These are phyloP conservation scores for Steinernema khuongi DNA, from an alignment of 1,140 invertebrate species.

Conservation along the genomic window DNA sequence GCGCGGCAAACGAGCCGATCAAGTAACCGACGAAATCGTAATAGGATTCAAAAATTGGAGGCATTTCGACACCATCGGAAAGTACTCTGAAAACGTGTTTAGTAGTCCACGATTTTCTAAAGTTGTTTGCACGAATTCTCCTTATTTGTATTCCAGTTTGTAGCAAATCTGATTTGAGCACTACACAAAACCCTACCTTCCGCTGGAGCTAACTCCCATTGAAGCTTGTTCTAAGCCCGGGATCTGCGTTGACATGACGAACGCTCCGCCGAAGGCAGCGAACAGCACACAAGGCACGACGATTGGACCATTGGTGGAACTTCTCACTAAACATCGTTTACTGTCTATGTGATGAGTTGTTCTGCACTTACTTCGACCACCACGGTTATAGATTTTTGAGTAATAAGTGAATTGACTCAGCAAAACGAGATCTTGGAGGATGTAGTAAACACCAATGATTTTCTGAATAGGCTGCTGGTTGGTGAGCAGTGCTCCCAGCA, in stretches of 20 bases:
- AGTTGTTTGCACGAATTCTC: too few relatives aligned
- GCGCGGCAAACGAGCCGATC: constrained; percentile 53
- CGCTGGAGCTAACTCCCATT: not conserved
- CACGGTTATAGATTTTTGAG: constrained; percentile 43
- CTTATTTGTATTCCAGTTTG: not conserved
- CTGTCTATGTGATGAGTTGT: constrained; percentile 19
- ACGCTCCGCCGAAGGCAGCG: constrained; percentile 31
- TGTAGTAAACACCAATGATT: constrained; percentile 58
- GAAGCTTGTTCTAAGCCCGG: not conserved
- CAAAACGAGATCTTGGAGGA: constrained; percentile 54
- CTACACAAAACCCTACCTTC: not conserved
- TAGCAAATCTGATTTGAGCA: not conserved
- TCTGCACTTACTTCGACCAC: constrained; percentile 28
- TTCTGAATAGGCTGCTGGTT: constrained; percentile 58
- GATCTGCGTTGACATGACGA: constrained; percentile 4
- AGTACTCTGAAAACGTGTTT: not conserved
- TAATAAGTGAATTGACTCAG: constrained; percentile 53
- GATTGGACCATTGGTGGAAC: constrained; percentile 21
- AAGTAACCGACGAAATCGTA: constrained; percentile 46
- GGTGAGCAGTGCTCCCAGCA: constrained; percentile 56
- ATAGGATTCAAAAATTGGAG: constrained; percentile 15
- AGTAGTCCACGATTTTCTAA: too few relatives aligned
- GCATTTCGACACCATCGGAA: not conserved
- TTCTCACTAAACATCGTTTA: not conserved
- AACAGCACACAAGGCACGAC: constrained; percentile 34